Conservation (phyloP, 35 echinoderm and acorn worm genomes). For the Nesometra sesokonis region DNA sequence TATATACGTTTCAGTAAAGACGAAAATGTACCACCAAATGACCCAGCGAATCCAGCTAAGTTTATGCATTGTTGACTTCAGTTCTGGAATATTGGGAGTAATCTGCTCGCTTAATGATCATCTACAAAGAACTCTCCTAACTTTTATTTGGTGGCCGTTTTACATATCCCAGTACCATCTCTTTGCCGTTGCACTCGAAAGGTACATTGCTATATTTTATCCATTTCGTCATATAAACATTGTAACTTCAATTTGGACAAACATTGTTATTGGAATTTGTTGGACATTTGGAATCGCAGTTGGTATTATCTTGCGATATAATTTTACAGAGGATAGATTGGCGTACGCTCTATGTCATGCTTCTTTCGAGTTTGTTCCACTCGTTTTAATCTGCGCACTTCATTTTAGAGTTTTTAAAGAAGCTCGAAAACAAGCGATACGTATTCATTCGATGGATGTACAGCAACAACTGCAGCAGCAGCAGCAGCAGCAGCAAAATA, state of each 20-base stretch:
- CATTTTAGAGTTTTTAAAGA: background rate
- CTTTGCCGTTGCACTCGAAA: background rate
- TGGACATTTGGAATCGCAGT: background rate
- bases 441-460: too few species aligned
- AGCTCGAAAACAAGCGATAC: background rate
- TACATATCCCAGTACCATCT: background rate
- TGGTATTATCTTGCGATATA: too few species aligned
- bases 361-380: background rate
- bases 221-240: background rate
- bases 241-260: background rate
- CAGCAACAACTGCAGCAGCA: too few species aligned
- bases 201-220: background rate
- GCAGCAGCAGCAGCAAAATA: too few species aligned
- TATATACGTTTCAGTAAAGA: background rate
- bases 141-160: background rate
- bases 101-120: background rate
- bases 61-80: background rate
- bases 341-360: background rate
- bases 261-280: background rate
- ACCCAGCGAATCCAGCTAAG: background rate
- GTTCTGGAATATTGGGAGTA: background rate
- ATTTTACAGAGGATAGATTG: too few species aligned
- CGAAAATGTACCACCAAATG: background rate
- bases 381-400: background rate
- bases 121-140: background rate